Evolutionary conservation across 2,888 invertebrate species (phyloP).

Genomic region (Dolichomitus sp.): DNA sequence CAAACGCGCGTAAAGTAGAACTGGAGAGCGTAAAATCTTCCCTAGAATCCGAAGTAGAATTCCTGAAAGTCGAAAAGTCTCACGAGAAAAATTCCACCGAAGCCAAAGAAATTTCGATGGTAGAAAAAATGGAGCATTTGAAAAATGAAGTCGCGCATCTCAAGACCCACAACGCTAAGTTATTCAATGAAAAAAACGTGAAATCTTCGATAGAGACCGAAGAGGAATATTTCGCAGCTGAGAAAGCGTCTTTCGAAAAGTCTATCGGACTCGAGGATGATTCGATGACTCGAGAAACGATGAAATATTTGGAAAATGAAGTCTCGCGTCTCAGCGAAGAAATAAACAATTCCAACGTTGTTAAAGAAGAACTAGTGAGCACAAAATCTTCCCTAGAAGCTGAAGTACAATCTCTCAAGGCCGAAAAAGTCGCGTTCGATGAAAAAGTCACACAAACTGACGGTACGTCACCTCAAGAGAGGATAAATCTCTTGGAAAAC

Average conservation of each 20-base stretch:
- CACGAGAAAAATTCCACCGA: not conserved
- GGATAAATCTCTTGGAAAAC: constrained; percentile 30
- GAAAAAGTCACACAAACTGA: constrained; percentile 24
- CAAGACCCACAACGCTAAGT: constrained; percentile 13
- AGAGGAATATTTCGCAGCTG: not conserved
- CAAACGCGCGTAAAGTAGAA: not conserved
- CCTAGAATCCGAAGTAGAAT: constrained; percentile 23
- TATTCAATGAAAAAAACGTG: not conserved
- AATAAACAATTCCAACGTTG: constrained; percentile 61
- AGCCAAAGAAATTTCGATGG: not conserved
- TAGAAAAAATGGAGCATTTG: constrained; percentile 63
- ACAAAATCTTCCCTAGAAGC: constrained; percentile 19
- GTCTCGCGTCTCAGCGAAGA: constrained; percentile 66
- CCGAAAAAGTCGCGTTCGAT: constrained; percentile 36
- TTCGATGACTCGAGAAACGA: constrained; percentile 23
- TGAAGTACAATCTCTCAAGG: constrained; percentile 24
- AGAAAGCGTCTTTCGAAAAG: not conserved
- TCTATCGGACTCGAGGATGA: not conserved
- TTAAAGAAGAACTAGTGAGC: constrained; percentile 10
- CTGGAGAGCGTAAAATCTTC: constrained; percentile 10
- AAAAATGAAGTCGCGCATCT: constrained; percentile 13
- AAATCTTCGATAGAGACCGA: not conserved
- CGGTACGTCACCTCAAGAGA: constrained; percentile 11
- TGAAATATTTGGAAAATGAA: constrained; percentile 65
- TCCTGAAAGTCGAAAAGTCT: not conserved